Base-by-base conservation (phyloP, 2,797 vertebrate genomes). In the Alosa sapidissima region DNA sequence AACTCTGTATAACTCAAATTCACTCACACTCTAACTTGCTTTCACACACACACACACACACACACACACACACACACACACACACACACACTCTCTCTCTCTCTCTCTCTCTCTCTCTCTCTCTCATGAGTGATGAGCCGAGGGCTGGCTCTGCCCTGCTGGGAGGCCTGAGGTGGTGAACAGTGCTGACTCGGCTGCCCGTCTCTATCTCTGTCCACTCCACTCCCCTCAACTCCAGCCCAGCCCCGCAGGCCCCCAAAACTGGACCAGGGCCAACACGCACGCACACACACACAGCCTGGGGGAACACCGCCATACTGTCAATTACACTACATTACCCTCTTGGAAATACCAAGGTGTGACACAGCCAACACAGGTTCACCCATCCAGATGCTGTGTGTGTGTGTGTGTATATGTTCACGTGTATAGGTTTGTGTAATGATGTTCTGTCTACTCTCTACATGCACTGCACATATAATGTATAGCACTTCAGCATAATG, bases 51-150 rank as follows among this genome's bases (percentile, higher is more conserved):
- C 16, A 21, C 3, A 58, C 55, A 58, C 55, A 21, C 55, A 21
- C 51, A 4, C 81, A 28, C 51, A 54, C 51, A 33, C 36, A 36
- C 54, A 41, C 28, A 41, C 81, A 28, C 49, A n/a, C n/a, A n/a
- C n/a, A n/a, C n/a, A n/a, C n/a, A n/a, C n/a, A n/a, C 81, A 28
- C 62, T 28, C n/a, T n/a, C 21, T 9, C 62, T 52, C 62, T 10
- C 62, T 16, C 62, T 28, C n/a, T n/a, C 21, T 9, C 62, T 52
- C 62, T 10, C 62, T 16, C 68, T 41, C 68, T 3, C 68, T 36
- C 24, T 62, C 83, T 62, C 78, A 81, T 87, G 88, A 89, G 87
- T 90, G 87, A 89, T 88, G 85, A 65, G 62, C 24, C 24, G 62
- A 11, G 24, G 62, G 33, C 33, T 45, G 36, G 11, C 68, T 33